Base-by-base conservation (phyloP, 92 coral and sea anemone species). In the Meandrina meandrites region DNA sequence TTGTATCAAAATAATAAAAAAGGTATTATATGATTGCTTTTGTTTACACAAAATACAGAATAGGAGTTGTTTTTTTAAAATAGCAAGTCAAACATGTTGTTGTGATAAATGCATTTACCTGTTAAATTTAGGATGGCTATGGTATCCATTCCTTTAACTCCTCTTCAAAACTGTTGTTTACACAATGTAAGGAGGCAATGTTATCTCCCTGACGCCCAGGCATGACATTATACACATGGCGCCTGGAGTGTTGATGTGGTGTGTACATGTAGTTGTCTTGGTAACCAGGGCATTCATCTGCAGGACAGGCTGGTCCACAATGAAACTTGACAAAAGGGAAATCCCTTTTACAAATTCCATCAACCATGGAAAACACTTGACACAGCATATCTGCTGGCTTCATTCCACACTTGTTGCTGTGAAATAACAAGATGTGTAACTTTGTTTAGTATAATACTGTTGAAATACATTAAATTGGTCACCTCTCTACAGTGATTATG, bases 241-340 rank as follows among this genome's bases (percentile, higher is more conserved):
- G 92, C 53, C 90, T 66, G 27, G 68, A 47, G 31, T 30, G 36
- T 3, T 35, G 83, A 19, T 68, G 56, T 53, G 60, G 37, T 35
- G 70, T 22, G 36, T 40, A 34, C 68, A 81, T 36, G 73, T 36
- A 31, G 75, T 82, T 79, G 54, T 68, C 86, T n/a, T 80, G 89
- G 48, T 75, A 64, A 14, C 94, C 94, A 34, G 92, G 92, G 50
- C 94, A 92, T 48, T 82, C 47, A 5, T 28, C 78, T 8, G 90
- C 82, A 22, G 92, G 91, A 21, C 94, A 92, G 72, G 87, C 92
- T 19, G 94, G 94, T 13, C 94, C 94, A 91, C 94, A 91, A 64
- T 89, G 90, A 72, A 91, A 91, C 66, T 74, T 78, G 35, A 89
- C 85, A 69, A 81, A 89, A 35, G 87, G 90, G 64, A 92, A 92